phyloP scores from a whole-genome alignment of 1,140 invertebrate species.

The Bombus waltoni region DNA sequence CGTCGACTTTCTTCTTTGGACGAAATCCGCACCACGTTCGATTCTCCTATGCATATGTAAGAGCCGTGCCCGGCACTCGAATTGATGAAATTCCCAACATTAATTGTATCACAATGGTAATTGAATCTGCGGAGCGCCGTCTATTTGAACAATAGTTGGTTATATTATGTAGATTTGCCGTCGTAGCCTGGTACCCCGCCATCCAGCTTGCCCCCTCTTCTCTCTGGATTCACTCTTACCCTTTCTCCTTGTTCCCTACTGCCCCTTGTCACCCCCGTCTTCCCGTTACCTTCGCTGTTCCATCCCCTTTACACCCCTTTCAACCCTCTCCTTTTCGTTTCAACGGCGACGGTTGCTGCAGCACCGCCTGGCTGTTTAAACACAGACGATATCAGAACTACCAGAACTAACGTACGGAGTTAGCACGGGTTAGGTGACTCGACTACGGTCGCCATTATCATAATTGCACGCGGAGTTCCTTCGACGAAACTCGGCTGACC shows the following conservation, averaged over 20 bases:
- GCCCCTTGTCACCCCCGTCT: constrained; percentile 31
- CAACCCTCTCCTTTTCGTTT: constrained; percentile 33
- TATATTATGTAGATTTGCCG: constrained; percentile 83
- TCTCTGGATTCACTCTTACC: constrained; percentile 27
- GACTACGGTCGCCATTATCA: constrained; percentile 77
- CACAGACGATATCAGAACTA: constrained; percentile 83
- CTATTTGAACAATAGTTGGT: constrained; percentile 84
- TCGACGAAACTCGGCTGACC: constrained; percentile 71
- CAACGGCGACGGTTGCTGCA: constrained; percentile 68
- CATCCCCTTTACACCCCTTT: constrained; percentile 5
- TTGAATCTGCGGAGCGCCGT: constrained; percentile 82
- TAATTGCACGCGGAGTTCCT: constrained; percentile 77
- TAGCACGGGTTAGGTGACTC: constrained; percentile 74
- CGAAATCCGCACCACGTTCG: constrained; percentile 74
- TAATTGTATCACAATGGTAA: constrained; percentile 84
- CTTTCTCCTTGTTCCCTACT: constrained; percentile 34
- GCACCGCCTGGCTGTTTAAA: constrained; percentile 81
- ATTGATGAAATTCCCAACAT: constrained; percentile 84
- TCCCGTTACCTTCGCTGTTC: constrained; percentile 21
- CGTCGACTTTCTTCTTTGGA: constrained; percentile 67
- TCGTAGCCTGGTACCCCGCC: constrained; percentile 75
- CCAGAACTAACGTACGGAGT: constrained; percentile 78
- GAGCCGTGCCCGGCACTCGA: constrained; percentile 80
- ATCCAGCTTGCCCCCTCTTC: constrained; percentile 58
- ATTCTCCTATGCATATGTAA: constrained; percentile 83